Conservation (phyloP, 1,140 invertebrate species). For the Drosophila erecta region DNA sequence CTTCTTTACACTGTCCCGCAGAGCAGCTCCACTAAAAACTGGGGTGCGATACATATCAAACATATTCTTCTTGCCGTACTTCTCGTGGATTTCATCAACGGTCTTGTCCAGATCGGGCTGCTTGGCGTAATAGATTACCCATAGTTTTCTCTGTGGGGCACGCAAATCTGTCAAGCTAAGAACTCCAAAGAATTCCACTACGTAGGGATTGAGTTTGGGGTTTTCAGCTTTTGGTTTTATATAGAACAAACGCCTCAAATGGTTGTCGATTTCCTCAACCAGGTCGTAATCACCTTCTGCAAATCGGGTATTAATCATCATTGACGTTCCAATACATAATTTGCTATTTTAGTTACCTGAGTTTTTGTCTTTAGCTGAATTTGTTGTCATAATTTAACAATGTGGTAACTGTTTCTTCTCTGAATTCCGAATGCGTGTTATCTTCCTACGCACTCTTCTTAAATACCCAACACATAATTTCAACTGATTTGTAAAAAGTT, state of each 20-base stretch:
- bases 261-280: constrained; percentile 36
- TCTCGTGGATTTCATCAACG: constrained; percentile 52
- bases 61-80: constrained; percentile 70
- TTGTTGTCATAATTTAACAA: constrained; percentile 10
- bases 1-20: constrained; percentile 54
- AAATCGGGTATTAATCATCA: constrained; percentile 16
- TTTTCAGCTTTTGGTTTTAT: constrained; percentile 12
- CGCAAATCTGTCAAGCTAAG: constrained; percentile 49
- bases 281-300: constrained; percentile 34
- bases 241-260: constrained; percentile 48
- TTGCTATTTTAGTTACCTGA: not conserved
- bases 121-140: constrained; percentile 54
- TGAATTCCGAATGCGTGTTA: not conserved
- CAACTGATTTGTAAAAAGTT: constrained; percentile 3
- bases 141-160: constrained; percentile 51
- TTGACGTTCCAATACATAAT: too few relatives aligned
- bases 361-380: not conserved
- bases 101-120: constrained; percentile 56
- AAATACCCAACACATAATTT: constrained; percentile 21
- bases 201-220: constrained; percentile 23
- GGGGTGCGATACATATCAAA: constrained; percentile 61
- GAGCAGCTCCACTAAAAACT: constrained; percentile 47
- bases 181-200: constrained; percentile 58
- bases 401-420: not conserved
- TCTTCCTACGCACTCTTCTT: not conserved